These are phyloP conservation scores for Pollenia griseotomentosa DNA, from an alignment of 2,888 invertebrate genomes.

Conservation along the genomic window DNA sequence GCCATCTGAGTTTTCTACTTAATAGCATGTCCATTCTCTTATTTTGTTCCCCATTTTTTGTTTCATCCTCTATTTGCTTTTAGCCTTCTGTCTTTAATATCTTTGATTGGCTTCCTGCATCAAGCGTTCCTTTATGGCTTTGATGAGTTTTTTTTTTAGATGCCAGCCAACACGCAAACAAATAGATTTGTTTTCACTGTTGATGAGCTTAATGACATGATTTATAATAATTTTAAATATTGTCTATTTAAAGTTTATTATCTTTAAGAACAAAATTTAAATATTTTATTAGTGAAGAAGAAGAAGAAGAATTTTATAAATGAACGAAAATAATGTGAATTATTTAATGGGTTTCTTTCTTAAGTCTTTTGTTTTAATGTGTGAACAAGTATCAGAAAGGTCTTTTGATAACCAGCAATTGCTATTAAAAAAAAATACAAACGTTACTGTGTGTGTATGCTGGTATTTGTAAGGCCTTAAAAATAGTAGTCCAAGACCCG, in stretches of 20 bases:
- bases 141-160: conserved; percentile 30
- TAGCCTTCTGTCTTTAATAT: conserved; percentile 47
- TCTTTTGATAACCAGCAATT: too few species aligned
- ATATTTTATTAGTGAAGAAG: conserved; percentile 10
- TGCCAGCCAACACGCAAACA: conserved; percentile 60
- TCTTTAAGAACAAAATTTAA: conserved; percentile 28
- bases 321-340: conserved; percentile 16
- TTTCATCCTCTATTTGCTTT: conserved; percentile 42
- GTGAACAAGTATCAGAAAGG: neutral
- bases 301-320: neutral
- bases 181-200: conserved; percentile 55
- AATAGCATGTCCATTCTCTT: conserved; percentile 62
- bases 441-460: too few species aligned
- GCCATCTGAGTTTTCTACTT: conserved; percentile 38
- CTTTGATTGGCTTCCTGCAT: conserved; percentile 67
- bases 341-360: conserved; percentile 19
- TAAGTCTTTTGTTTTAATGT: conserved; percentile 46
- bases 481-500: too few species aligned
- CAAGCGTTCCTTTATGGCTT: conserved; percentile 41
- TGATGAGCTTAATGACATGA: conserved; percentile 70
- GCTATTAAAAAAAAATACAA: too few species aligned
- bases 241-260: conserved; percentile 25
- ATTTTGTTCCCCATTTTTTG: neutral
- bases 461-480: too few species aligned
- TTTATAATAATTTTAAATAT: conserved; percentile 63